Evolutionary conservation across 2,113 vertebrate genomes (phyloP), one percentile per base, ranked within the genome.

Genomic region (Periophthalmus modestus): DNA sequence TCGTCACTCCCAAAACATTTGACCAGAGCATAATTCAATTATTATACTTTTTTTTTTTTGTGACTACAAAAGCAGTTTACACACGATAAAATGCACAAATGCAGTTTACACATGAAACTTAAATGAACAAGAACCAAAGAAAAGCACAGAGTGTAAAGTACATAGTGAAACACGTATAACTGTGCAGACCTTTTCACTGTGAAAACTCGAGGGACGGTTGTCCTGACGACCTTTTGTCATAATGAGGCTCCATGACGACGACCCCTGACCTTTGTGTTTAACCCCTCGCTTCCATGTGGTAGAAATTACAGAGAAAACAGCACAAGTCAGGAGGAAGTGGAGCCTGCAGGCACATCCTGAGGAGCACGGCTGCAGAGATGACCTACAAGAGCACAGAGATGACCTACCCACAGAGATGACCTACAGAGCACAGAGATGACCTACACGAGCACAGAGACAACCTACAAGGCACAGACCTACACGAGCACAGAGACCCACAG

Each of bases 281-380:
- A 65, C 78, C 54, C 69, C 54, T n/a, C 3, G 21, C 43, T 57
- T 66, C 43, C 65, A 85, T 73, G 72, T 86, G 80, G 83, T 54
- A 85, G 67, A 65, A 63, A 82, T 89, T 86, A 87, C 81, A 75
- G 58, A 69, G 68, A 58, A 83, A 77, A 80, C 61, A 77, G 69
- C 72, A 69, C 4, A 2, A 77, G 78, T 78, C 23, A 68, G 58
- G 13, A 74, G 74, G 63, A 77, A 15, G 66, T 13, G 21, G 76
- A 78, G 73, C 71, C 67, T 75, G 50, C 43, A 75, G 73, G 75
- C 58, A 59, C 39, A 52, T 83, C 73, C 68, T 54, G 16, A 76
- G 54, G 18, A 52, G 57, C 2, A 4, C 1, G 54, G 43, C 65
- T 62, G 55, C 78, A 68, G 71, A 80, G 10, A 67, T 79, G 81